Conservation (phyloP, 2,113 vertebrate genomes). For the Falcunculus frontatus region DNA sequence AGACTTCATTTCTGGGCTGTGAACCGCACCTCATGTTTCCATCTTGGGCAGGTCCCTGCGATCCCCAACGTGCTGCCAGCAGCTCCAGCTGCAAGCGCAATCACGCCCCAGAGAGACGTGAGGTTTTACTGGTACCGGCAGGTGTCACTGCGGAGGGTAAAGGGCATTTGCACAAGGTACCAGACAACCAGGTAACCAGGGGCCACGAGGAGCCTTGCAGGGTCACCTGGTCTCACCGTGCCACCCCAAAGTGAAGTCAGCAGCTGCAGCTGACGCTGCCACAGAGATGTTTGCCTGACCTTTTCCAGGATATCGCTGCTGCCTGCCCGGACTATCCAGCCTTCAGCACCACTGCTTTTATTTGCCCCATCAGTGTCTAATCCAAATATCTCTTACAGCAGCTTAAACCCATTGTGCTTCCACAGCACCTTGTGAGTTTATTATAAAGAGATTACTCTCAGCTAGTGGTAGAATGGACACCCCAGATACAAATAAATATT, state of each 20-base stretch:
- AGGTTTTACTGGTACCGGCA: rapidly evolving
- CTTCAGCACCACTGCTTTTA: neutral
- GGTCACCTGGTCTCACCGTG: rapidly evolving
- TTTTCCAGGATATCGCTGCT: rapidly evolving
- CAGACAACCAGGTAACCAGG: rapidly evolving
- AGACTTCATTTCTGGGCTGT: neutral
- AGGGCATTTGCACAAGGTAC: neutral
- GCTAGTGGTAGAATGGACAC: neutral
- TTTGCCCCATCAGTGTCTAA: neutral
- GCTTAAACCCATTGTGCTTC: neutral
- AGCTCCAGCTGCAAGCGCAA: rapidly evolving
- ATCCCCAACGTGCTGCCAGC: neutral
- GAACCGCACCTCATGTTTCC: rapidly evolving
- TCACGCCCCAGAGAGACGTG: rapidly evolving
- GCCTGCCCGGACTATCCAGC: neutral
- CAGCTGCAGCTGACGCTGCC: neutral
- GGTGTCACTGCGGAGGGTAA: neutral
- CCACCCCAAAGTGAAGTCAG: neutral
- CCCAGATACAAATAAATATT: neutral
- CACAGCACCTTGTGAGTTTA: neutral
- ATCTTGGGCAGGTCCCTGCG: neutral
- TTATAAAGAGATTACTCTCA: neutral
- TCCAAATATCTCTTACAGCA: neutral
- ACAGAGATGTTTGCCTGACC: neutral
- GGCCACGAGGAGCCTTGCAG: neutral